These are phyloP conservation scores for Lasioglossum zephyrum DNA, from an alignment of 2,888 invertebrate species.

Conservation along the genomic window DNA sequence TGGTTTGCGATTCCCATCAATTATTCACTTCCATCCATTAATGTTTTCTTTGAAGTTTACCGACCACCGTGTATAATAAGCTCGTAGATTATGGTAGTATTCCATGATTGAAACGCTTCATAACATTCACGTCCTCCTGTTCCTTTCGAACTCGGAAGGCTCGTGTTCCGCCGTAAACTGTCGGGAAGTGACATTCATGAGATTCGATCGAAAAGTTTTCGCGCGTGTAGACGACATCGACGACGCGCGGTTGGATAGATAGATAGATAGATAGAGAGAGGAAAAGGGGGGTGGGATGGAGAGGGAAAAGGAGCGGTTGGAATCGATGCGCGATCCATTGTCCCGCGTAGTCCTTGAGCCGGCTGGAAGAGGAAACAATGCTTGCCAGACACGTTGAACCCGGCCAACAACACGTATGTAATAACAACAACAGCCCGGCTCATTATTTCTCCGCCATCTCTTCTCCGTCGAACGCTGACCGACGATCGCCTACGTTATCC, in stretches of 20 bases:
- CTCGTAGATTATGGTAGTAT: too few relatives aligned
- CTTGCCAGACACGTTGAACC: constrained; percentile 58
- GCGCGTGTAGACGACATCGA: constrained; percentile 1
- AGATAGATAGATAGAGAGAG: neutral
- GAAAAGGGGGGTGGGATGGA: neutral
- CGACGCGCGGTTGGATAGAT: neutral
- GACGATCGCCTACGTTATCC: neutral
- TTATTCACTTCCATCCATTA: neutral
- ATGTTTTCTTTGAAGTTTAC: neutral
- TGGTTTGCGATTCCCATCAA: too few relatives aligned
- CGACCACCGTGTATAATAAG: too few relatives aligned
- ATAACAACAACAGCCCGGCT: constrained; percentile 48
- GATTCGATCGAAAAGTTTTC: neutral
- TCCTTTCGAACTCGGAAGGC: neutral
- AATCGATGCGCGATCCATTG: constrained; percentile 53
- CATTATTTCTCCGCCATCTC: constrained; percentile 47
- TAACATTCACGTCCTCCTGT: neutral
- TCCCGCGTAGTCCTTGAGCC: constrained; percentile 49
- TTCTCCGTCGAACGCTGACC: neutral
- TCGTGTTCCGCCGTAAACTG: neutral
- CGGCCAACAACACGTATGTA: constrained; percentile 42
- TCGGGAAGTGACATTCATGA: neutral
- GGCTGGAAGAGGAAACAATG: constrained; percentile 47
- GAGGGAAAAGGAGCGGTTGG: neutral
- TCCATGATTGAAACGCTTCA: too few relatives aligned